Base-by-base conservation (phyloP, 2,113 vertebrate species). In the Hipposideros armiger region DNA sequence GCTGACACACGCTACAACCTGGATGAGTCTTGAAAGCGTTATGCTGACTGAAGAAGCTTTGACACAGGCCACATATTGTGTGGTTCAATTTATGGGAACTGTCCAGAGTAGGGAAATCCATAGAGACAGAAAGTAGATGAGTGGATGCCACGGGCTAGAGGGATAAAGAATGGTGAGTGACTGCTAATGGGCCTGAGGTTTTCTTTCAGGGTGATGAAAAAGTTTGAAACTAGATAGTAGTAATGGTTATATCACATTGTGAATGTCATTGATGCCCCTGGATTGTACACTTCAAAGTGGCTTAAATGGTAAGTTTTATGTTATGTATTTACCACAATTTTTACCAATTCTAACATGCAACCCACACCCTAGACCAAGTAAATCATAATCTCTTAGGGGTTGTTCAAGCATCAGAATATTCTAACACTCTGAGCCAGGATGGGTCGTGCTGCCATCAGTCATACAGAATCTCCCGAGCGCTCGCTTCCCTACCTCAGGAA, bases 161-260 rank as follows among this genome's bases (percentile, higher is more conserved):
- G 4, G 16, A 32, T 28, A 17, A 36, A 2, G 6, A 1, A 15
- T 16, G 8, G 32, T 4, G 11, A 20, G 40, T 4, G 62, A 7
- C 52, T 28, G 72, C 54, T 50, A 2, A 36, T 28, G 30, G 36
- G 9, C 24, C 8, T 7, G 4, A 7, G 3, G 50, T 8, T 64
- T 82, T 45, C 45, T 82, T 42, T 56, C 3, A 11, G 13, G 19
- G 30, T 4, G 1, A 7, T 45, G 42, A 45, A 45, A 72, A 69
- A 2, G 47, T 52, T n/a, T n/a, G 4, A 32, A 40, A 15, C 62
- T 69, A n/a, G 17, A 17, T 13, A 26, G 36, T 11, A 5, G 10
- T 60, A 8, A 42, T 60, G 32, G 26, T n/a, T 62, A 3, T n/a
- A 42, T 42, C 10, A 47, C 28, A 13, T 15, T 73, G 20, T 62